Conservation (phyloP, 2,113 vertebrate species). For the Pteropus alecto region DNA sequence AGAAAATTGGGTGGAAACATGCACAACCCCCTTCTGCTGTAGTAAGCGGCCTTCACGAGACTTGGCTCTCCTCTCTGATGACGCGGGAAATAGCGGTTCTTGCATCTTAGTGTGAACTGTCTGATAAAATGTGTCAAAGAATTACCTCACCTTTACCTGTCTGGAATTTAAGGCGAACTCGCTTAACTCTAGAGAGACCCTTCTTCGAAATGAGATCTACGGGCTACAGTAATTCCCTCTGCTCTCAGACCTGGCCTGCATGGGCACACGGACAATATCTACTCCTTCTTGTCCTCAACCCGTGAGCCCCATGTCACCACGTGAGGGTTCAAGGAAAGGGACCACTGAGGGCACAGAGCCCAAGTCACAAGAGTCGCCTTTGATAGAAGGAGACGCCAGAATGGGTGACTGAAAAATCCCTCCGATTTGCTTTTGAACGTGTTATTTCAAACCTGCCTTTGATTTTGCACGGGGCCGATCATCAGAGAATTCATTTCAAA, state of each 20-base stretch:
- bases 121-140: conserved; percentile 42
- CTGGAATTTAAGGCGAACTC: not conserved
- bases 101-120: conserved; percentile 19
- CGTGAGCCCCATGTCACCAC: not conserved
- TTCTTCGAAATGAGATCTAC: not conserved
- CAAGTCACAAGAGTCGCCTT: not conserved
- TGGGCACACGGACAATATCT: accelerated
- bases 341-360: not conserved
- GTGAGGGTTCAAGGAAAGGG: not conserved
- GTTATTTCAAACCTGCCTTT: not conserved
- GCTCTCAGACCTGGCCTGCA: not conserved
- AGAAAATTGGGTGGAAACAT: not conserved
- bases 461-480: not conserved
- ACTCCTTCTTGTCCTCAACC: not conserved
- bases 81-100: conserved; percentile 43
- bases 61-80: not conserved
- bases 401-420: not conserved
- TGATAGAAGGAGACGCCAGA: not conserved
- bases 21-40: not conserved
- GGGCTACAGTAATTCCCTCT: not conserved
- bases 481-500: not conserved
- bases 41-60: not conserved
- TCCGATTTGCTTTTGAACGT: not conserved
- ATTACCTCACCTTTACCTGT: not conserved
- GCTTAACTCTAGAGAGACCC: not conserved